phyloP scores from a whole-genome alignment of 2,113 vertebrate species.

The Megaceryle maxima region DNA sequence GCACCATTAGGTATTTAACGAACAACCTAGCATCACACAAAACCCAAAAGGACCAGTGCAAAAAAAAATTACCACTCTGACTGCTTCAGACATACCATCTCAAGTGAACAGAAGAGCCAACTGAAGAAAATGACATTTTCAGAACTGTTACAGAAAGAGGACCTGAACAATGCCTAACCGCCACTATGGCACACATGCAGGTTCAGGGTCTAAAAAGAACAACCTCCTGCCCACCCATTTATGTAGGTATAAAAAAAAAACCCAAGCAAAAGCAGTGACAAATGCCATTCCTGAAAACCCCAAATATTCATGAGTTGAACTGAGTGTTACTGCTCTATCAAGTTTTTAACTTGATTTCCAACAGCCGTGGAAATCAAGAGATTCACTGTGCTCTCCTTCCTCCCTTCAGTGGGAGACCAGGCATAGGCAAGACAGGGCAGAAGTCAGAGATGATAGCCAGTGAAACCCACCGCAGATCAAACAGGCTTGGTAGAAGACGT shows the following conservation, averaged over 20 bases:
- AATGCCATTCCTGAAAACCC: neutral
- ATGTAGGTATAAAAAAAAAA: neutral
- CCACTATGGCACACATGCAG: rapidly evolving
- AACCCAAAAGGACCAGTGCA: neutral
- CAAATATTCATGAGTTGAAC: neutral
- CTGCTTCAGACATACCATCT: neutral
- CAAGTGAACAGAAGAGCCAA: neutral
- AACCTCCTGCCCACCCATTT: neutral
- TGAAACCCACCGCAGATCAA: neutral
- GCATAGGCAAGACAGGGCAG: neutral
- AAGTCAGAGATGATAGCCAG: neutral
- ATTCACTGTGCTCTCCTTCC: neutral
- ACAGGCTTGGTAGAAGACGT: neutral
- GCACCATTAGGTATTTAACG: neutral
- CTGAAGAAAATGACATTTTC: neutral
- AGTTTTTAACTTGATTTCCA: neutral
- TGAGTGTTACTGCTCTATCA: neutral
- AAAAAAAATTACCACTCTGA: neutral
- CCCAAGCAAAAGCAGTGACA: neutral
- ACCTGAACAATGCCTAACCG: neutral
- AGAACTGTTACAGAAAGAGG: neutral
- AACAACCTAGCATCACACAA: neutral
- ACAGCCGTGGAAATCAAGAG: neutral
- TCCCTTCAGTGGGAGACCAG: neutral
- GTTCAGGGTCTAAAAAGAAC: neutral